A percentile compares a stretch with the other conserved stretches of the same genome.
Conservation (phyloP, 2,797 vertebrate species). For the Pangasius larnaudii region DNA sequence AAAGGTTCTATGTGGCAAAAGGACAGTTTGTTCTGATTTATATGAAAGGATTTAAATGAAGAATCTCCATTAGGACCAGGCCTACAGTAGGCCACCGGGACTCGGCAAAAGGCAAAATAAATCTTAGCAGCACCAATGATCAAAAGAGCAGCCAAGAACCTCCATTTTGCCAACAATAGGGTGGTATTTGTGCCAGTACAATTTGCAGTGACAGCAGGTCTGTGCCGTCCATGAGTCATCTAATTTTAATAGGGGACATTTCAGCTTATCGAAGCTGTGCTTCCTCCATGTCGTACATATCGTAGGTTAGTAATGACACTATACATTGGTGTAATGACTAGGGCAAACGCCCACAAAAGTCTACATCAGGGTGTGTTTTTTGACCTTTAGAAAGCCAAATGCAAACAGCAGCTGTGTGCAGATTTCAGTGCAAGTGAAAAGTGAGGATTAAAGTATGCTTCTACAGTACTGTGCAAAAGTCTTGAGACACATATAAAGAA, state of each 20-base stretch:
- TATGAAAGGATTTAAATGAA: conserved; percentile 41
- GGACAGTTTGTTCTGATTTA: conserved; percentile 25
- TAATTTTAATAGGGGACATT: conserved; percentile 33
- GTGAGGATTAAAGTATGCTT: background rate
- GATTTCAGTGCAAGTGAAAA: background rate
- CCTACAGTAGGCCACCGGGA: background rate
- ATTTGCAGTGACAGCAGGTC: conserved; percentile 34
- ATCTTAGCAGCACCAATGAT: conserved; percentile 36
- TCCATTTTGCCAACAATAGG: conserved; percentile 44
- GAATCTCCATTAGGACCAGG: conserved; percentile 15
- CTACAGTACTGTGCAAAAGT: background rate
- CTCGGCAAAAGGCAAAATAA: conserved; percentile 34
- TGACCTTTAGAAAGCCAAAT: conserved; percentile 12
- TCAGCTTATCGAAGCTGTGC: conserved; percentile 18
- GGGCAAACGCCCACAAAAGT: background rate
- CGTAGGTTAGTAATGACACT: conserved; percentile 7
- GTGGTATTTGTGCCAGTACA: conserved; percentile 37
- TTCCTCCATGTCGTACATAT: conserved; percentile 28
- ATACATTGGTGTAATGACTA: conserved; percentile 3
- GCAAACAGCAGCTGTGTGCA: conserved; percentile 16
- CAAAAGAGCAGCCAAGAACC: conserved; percentile 18
- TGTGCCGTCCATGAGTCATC: conserved; percentile 25
- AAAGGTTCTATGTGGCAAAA: conserved; percentile 18
- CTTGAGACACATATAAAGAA: background rate
- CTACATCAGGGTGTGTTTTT: background rate